A percentile compares a stretch with the other conserved stretches of the same genome.
These are phyloP conservation scores for Propithecus deckenii DNA, from an alignment of 2,797 vertebrate species.

Conservation along the genomic window DNA sequence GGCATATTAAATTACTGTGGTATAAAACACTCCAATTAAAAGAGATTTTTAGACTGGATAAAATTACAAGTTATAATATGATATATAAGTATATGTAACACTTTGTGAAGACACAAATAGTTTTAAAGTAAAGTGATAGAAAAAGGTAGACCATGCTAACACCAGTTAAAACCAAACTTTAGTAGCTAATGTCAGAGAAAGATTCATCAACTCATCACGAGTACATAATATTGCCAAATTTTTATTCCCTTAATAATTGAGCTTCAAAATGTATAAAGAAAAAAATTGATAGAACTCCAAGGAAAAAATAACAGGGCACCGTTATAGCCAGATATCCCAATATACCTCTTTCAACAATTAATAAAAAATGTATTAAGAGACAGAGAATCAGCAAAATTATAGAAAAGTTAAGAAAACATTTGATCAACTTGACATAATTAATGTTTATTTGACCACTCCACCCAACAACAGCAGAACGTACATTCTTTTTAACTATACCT, in stretches of 20 bases:
- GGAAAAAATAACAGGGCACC: neutral
- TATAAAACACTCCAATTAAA: neutral
- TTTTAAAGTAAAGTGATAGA: neutral
- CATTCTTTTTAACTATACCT: neutral
- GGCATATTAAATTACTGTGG: neutral
- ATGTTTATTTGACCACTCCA: neutral
- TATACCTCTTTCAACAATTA: neutral
- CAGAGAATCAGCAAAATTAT: neutral
- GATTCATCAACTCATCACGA: neutral
- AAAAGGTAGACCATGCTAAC: neutral
- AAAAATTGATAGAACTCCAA: neutral
- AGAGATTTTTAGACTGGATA: neutral
- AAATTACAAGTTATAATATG: neutral
- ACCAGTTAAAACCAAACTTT: neutral
- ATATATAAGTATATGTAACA: neutral
- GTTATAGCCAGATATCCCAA: neutral
- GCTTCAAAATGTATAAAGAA: neutral
- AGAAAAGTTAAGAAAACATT: neutral
- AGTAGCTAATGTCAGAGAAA: neutral
- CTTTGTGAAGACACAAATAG: neutral
- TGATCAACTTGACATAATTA: neutral
- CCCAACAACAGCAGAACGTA: neutral
- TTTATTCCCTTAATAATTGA: neutral
- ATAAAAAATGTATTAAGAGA: neutral
- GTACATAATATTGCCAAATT: neutral